Evolutionary conservation across 2,888 invertebrate species (phyloP).

Genomic region (Drosophila limbata): DNA sequence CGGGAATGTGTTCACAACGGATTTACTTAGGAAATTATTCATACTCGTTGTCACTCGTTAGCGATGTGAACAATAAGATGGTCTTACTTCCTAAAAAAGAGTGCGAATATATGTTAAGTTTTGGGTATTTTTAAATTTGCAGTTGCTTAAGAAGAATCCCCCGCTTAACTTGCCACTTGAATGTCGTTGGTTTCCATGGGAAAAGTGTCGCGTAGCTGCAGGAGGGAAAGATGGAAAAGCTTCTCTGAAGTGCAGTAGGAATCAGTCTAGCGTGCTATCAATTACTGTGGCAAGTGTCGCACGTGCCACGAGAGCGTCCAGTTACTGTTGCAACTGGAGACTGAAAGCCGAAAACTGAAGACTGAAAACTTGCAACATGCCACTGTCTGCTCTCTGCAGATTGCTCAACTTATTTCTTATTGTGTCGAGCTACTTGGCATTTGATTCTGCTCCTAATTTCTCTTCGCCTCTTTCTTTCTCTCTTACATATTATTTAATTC

Average conservation of each 20-base stretch:
- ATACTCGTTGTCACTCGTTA: conserved; percentile 47
- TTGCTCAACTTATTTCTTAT: conserved; percentile 74
- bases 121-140: not conserved
- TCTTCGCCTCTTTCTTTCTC: conserved; percentile 40
- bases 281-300: conserved; percentile 81
- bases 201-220: conserved; percentile 55
- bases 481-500: conserved; percentile 30
- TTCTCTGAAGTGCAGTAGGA: conserved; percentile 66
- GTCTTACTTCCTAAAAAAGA: not conserved
- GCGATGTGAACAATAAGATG: conserved; percentile 38
- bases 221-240: conserved; percentile 26
- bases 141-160: not conserved
- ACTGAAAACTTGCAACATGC: conserved; percentile 4
- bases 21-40: conserved; percentile 58
- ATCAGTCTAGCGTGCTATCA: conserved; percentile 80
- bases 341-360: not conserved
- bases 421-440: conserved; percentile 62
- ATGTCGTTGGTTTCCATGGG: conserved; percentile 34
- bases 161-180: conserved; percentile 15
- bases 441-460: conserved; percentile 61
- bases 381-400: conserved; percentile 38
- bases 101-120: not conserved
- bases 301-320: conserved; percentile 61
- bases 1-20: conserved; percentile 46
- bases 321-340: conserved; percentile 13